A percentile compares a stretch with the other conserved stretches of the same genome.
Evolutionary conservation across 2,113 vertebrate genomes (phyloP).

Genomic region (Corythoichthys intestinalis): DNA sequence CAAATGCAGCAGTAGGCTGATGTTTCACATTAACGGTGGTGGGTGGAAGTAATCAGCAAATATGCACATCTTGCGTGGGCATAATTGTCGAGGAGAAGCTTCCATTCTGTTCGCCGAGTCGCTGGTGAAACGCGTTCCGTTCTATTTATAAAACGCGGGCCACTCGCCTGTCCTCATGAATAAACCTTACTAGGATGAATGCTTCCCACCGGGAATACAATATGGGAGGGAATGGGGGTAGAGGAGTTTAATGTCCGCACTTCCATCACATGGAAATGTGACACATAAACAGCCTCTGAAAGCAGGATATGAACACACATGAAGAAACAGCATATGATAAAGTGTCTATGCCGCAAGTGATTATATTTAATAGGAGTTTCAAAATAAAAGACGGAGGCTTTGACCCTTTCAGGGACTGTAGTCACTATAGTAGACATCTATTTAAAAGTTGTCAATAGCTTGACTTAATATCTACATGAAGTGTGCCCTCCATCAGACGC

Average conservation of each 20-base stretch:
- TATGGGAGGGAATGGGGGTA: constrained; percentile 34
- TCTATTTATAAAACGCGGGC: constrained; percentile 65
- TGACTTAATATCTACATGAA: too few species aligned
- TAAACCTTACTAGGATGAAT: constrained; percentile 61
- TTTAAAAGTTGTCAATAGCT: too few species aligned
- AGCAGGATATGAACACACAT: constrained; percentile 16
- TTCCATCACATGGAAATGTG: constrained; percentile 31
- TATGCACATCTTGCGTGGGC: not conserved
- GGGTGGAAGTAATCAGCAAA: not conserved
- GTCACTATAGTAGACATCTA: too few species aligned
- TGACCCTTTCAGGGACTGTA: too few species aligned
- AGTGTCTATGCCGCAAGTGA: too few species aligned
- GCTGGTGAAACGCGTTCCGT: constrained; percentile 42
- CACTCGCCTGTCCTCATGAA: constrained; percentile 65
- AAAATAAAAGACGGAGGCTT: too few species aligned
- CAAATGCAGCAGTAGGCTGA: not conserved
- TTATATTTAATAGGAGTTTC: too few species aligned
- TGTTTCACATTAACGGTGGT: not conserved
- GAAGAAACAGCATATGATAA: not conserved
- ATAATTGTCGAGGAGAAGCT: not conserved
- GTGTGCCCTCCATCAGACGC: too few species aligned
- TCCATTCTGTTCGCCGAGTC: not conserved
- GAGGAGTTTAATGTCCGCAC: constrained; percentile 37
- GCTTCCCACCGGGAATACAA: constrained; percentile 55
- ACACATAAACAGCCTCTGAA: constrained; percentile 19